phyloP scores from a whole-genome alignment of 2,113 vertebrate species.

The Plecotus auritus region DNA sequence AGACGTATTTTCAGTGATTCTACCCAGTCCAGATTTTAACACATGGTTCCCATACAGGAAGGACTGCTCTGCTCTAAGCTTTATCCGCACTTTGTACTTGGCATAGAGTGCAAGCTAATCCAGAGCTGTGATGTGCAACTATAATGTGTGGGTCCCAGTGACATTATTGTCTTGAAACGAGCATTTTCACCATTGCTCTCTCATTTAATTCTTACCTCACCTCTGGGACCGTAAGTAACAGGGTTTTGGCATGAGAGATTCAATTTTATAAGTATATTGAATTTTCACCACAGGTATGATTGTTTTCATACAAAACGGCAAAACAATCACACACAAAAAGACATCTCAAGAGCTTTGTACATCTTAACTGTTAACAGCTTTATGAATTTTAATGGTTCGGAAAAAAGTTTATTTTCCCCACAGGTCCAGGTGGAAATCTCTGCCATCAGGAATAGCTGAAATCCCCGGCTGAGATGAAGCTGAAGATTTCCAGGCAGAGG shows the following conservation, averaged over 20 bases:
- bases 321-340: not conserved
- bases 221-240: constrained; percentile 23
- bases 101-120: no score
- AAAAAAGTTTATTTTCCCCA: constrained; percentile 33
- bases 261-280: constrained; percentile 16
- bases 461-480: constrained; percentile 22
- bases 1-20: no score
- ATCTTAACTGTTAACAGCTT: constrained; percentile 38
- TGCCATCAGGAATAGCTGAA: constrained; percentile 22
- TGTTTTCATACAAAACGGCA: constrained; percentile 20
- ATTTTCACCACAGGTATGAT: constrained; percentile 22
- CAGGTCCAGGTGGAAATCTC: not conserved
- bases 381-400: constrained; percentile 21
- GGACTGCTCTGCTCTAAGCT: no score
- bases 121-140: no score
- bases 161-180: not conserved
- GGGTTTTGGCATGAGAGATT: not conserved
- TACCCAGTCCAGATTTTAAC: no score
- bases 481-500: constrained; percentile 24
- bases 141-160: no score
- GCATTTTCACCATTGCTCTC: not conserved
- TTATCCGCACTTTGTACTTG: no score
- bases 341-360: not conserved
- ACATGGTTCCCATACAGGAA: no score
- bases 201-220: not conserved